Base-by-base conservation (phyloP, 53 echinoderm and acorn worm genomes). In the Arbacia lixula region DNA sequence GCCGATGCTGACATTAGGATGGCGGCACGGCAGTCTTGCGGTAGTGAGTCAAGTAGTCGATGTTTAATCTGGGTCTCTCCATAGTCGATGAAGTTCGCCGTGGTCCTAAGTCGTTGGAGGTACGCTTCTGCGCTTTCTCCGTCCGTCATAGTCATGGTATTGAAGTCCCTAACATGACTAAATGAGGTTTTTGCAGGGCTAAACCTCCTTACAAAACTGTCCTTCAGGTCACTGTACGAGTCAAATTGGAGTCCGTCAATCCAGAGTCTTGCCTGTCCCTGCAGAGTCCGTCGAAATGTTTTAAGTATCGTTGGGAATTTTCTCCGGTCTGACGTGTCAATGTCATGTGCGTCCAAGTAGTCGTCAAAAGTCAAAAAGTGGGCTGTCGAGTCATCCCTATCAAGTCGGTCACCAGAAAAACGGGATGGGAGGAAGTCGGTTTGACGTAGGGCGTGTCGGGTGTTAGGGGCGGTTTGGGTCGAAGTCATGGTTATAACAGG, bases 11-110 rank as follows among this genome's bases (percentile, higher is more conserved):
- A 80, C 87, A 81, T 87, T 4, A 81, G 69, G 2, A 87, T 27
- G 20, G 87, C 87, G 4, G 69, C 53, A 80, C 87, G 79, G 33
- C 87, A 87, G 40, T 87, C 81, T 2, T n/a, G n/a, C n/a, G n/a
- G n/a, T n/a, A n/a, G n/a, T 32, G 81, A 12, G 54, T 42, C 54
- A 17, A 87, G 57, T 4, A 82, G 53, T 68, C 64, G 35, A 34
- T 87, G 41, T 21, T 30, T 68, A 57, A 87, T 81, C 14, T 87
- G 87, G 9, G 34, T 53, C 14, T 87, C 53, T 22, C 80, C 82
- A 42, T 87, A 87, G 32, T 67, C 68, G 20, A 87, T 56, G 26
- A 35, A 66, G 35, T 34, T 29, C 30, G 66, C 66, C 5, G 66
- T 68, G 16, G 3, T 32, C 16, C 25, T 20, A 8, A 88, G 79